A percentile compares a stretch with the other conserved stretches of the same genome.
Evolutionary conservation across 1,140 invertebrate genomes (phyloP).

Genomic region (Drosophila prosaltans): DNA sequence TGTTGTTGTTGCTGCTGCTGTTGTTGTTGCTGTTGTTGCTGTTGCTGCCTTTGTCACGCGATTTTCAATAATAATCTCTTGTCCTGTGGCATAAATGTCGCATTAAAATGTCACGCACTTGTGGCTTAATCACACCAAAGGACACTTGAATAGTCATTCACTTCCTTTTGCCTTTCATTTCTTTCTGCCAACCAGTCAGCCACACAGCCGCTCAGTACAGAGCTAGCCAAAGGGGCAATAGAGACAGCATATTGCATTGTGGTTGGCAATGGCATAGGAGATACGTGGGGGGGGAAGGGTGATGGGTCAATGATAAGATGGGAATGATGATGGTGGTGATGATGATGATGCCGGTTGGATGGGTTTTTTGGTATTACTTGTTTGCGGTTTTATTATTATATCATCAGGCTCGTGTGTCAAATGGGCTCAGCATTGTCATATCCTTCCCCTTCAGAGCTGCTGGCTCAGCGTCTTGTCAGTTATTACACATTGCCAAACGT

Average conservation of each 20-base stretch:
- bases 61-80: conserved; percentile 80
- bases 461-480: conserved; percentile 74
- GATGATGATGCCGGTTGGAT: not conserved
- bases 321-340: too few relatives aligned
- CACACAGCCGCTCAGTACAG: too few relatives aligned
- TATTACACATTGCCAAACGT: conserved; percentile 68
- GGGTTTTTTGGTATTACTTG: conserved; percentile 63
- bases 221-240: not conserved
- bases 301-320: too few relatives aligned
- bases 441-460: conserved; percentile 55
- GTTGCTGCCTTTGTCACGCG: conserved; percentile 63
- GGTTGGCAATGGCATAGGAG: not conserved
- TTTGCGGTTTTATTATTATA: conserved; percentile 78
- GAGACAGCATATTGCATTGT: conserved; percentile 18
- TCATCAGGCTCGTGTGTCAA: conserved; percentile 69
- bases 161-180: not conserved
- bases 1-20: conserved; percentile 12
- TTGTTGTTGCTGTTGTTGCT: not conserved
- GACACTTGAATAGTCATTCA: conserved; percentile 51
- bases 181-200: not conserved
- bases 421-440: conserved; percentile 76
- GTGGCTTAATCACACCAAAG: conserved; percentile 80
- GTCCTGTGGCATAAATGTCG: conserved; percentile 77
- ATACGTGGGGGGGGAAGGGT: not conserved
- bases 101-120: conserved; percentile 81